Evolutionary conservation across 2,113 vertebrate species (phyloP).

Genomic region (Lutjanus erythropterus): DNA sequence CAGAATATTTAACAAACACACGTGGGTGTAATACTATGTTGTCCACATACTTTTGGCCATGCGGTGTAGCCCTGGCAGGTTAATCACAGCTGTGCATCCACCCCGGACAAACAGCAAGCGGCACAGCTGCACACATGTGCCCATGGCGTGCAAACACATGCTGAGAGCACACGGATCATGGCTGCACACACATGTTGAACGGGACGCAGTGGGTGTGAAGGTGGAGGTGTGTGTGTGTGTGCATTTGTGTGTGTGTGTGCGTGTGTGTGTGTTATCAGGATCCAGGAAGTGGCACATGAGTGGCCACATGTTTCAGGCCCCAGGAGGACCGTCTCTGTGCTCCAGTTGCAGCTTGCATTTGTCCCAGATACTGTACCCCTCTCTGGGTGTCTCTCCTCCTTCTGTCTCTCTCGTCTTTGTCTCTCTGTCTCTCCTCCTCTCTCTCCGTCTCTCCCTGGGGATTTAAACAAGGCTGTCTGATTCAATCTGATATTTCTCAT

Average conservation of each 20-base stretch:
- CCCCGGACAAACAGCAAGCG: background rate
- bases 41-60: conserved; percentile 3
- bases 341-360: conserved; percentile 84
- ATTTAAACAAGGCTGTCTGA: conserved; percentile 60
- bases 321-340: conserved; percentile 77
- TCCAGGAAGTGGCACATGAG: conserved; percentile 75
- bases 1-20: background rate
- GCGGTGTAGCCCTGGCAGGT: background rate
- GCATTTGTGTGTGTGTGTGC: conserved; percentile 39
- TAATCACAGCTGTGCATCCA: conserved; percentile 29
- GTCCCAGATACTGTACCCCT: conserved; percentile 81
- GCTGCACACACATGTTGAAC: conserved; percentile 10
- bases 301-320: conserved; percentile 73
- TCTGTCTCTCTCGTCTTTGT: conserved; percentile 21
- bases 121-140: conserved; percentile 27
- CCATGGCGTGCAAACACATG: background rate
- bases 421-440: conserved; percentile 16
- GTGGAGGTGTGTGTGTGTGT: conserved; percentile 51
- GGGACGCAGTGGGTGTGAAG: background rate
- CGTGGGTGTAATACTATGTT: too few species aligned
- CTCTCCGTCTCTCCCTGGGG: conserved; percentile 14
- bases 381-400: conserved; percentile 32
- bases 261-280: conserved; percentile 48
- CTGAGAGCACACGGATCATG: conserved; percentile 26
- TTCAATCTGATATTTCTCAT: conserved; percentile 66